Percentiles rank a stretch among this genome's conserved stretches.
Conservation (phyloP, 2,888 invertebrate genomes). For the Stictocephala bisonia region DNA sequence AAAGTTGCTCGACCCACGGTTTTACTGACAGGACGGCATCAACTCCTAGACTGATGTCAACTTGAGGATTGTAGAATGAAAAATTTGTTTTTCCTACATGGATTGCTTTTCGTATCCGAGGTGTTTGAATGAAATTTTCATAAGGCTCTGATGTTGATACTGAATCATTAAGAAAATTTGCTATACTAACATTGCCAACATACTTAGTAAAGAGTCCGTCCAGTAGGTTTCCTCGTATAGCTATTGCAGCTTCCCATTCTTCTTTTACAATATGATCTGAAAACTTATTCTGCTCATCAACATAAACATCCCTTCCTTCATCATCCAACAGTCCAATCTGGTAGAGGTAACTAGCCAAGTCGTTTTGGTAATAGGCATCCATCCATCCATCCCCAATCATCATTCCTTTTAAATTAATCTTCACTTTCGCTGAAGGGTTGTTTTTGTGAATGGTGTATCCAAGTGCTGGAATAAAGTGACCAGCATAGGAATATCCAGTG, state of each 20-base stretch:
- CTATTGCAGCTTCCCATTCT: slow-evolving; percentile 77
- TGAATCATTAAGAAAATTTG: not conserved
- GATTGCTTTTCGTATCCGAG: slow-evolving; percentile 67
- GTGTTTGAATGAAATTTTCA: slow-evolving; percentile 46
- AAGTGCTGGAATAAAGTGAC: slow-evolving; percentile 24
- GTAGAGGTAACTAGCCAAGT: slow-evolving; percentile 82
- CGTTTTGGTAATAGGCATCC: slow-evolving; percentile 80
- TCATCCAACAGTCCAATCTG: slow-evolving; percentile 71
- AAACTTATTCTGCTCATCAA: slow-evolving; percentile 69
- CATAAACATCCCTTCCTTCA: slow-evolving; percentile 72
- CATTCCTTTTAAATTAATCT: slow-evolving; percentile 77
- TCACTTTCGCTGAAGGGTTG: slow-evolving; percentile 69
- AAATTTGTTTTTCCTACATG: slow-evolving; percentile 87
- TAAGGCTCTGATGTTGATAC: slow-evolving; percentile 52
- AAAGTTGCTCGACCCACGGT: slow-evolving; percentile 75
- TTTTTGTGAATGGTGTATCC: slow-evolving; percentile 78
- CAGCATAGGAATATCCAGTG: slow-evolving; percentile 78
- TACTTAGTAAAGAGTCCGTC: slow-evolving; percentile 63
- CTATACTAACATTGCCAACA: slow-evolving; percentile 1
- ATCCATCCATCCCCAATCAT: slow-evolving; percentile 84
- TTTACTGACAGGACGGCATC: slow-evolving; percentile 70
- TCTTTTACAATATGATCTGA: slow-evolving; percentile 63
- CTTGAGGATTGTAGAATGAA: slow-evolving; percentile 44
- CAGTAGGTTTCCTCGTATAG: slow-evolving; percentile 76
- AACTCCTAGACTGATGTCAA: not conserved